Conservation (phyloP, 2,797 vertebrate species). For the Tauraco hartlaubi region DNA sequence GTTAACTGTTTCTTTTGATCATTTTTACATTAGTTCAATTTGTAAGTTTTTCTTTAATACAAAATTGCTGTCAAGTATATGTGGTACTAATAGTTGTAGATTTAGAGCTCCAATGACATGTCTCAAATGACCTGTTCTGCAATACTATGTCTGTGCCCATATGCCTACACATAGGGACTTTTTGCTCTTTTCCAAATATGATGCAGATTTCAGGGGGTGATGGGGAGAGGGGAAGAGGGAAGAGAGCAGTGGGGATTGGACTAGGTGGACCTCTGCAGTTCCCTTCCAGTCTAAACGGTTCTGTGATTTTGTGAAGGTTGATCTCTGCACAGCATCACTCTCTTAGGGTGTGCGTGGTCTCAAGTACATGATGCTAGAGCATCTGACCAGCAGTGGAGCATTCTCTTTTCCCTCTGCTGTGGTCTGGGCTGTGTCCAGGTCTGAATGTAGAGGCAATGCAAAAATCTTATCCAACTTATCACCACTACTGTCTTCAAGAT, state of each 20-base stretch:
- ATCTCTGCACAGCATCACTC: background rate
- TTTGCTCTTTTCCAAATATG: background rate
- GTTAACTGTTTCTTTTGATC: background rate
- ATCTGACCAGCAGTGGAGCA: background rate
- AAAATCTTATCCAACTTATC: background rate
- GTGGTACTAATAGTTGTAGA: background rate
- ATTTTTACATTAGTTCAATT: background rate
- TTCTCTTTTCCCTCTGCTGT: background rate
- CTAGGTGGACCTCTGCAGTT: background rate
- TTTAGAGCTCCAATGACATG: background rate
- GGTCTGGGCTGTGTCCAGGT: background rate
- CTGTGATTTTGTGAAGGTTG: background rate
- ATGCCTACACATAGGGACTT: background rate
- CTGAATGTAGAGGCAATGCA: background rate
- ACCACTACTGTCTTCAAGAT: background rate
- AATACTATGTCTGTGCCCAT: background rate
- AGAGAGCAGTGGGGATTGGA: background rate
- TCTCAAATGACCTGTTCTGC: background rate
- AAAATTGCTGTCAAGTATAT: background rate
- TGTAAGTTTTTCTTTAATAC: background rate
- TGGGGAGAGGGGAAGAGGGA: accelerated
- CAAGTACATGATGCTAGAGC: background rate
- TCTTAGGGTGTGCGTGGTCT: background rate
- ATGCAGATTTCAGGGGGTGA: background rate
- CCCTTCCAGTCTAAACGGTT: background rate